Evolutionary conservation across 2,888 invertebrate genomes (phyloP).

Genomic region (Pterobdella sp.): DNA sequence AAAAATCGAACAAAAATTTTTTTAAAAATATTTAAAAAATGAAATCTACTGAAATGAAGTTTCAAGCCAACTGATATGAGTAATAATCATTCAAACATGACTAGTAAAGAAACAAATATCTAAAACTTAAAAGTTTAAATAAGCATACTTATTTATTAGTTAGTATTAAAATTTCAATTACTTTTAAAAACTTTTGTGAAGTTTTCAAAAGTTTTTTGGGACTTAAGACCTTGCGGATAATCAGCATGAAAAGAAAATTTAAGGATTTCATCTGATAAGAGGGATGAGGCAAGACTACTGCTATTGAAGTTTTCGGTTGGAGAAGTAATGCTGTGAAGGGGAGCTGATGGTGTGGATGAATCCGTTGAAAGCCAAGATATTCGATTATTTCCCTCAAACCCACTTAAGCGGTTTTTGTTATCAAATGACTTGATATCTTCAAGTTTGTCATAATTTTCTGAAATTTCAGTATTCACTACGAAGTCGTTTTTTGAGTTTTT

Average conservation of each 20-base stretch:
- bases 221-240: background rate
- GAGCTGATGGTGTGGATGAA: slow-evolving; percentile 27
- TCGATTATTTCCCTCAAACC: background rate
- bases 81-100: background rate
- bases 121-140: background rate
- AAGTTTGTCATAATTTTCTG: background rate
- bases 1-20: background rate
- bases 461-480: background rate
- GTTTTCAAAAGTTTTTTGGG: too few species aligned
- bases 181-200: too few species aligned
- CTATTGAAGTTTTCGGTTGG: slow-evolving; percentile 29
- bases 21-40: background rate
- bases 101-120: background rate
- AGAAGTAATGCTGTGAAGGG: slow-evolving; percentile 31
- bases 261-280: slow-evolving; percentile 22
- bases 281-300: slow-evolving; percentile 31
- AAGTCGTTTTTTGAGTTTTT: slow-evolving; percentile 17
- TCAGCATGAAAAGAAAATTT: slow-evolving; percentile 8
- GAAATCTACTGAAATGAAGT: background rate
- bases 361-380: slow-evolving; percentile 24
- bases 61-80: background rate
- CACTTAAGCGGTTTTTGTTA: background rate
- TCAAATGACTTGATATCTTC: background rate
- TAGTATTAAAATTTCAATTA: background rate
- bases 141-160: background rate